Percentiles rank a stretch among this genome's conserved stretches.
Conservation (phyloP, 2,113 vertebrate genomes). For the Elephantulus edwardii region DNA sequence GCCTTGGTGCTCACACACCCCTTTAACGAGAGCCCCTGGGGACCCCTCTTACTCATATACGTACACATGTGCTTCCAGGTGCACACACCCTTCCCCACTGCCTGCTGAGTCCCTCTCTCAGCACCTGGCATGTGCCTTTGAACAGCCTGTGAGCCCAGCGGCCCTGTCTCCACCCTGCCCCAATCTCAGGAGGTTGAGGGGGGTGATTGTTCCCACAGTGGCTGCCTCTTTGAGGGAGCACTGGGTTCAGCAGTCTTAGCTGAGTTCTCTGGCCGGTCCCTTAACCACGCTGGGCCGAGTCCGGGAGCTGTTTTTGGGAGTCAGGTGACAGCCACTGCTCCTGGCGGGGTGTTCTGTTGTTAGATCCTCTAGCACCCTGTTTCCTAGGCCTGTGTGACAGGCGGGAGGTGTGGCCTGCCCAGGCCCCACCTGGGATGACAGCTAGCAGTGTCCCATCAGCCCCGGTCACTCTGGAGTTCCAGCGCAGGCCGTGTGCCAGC, state of each 20-base stretch:
- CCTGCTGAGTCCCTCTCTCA: not conserved
- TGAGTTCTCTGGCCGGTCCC: accelerated
- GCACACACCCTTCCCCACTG: not conserved
- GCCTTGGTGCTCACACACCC: not conserved
- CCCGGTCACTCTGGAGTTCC: accelerated
- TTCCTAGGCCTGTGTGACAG: not conserved
- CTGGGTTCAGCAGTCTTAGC: accelerated
- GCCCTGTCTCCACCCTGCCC: no score
- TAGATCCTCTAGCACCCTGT: not conserved
- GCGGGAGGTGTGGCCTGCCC: not conserved
- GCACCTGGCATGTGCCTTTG: no score
- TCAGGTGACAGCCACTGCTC: accelerated
- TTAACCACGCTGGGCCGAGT: no score
- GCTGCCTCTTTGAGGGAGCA: accelerated
- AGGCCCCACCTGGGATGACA: not conserved
- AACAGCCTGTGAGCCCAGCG: no score
- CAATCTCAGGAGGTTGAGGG: not conserved
- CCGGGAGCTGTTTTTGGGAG: not conserved
- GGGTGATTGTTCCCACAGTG: not conserved
- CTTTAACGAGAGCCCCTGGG: not conserved
- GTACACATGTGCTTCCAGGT: no score
- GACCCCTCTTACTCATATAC: not conserved
- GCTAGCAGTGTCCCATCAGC: accelerated
- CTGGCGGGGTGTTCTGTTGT: no score
- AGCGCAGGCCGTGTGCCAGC: accelerated